Percentiles rank a stretch among this genome's conserved stretches.
Evolutionary conservation across 1,140 invertebrate species (phyloP).

Genomic region (Zaprionus davidi): DNA sequence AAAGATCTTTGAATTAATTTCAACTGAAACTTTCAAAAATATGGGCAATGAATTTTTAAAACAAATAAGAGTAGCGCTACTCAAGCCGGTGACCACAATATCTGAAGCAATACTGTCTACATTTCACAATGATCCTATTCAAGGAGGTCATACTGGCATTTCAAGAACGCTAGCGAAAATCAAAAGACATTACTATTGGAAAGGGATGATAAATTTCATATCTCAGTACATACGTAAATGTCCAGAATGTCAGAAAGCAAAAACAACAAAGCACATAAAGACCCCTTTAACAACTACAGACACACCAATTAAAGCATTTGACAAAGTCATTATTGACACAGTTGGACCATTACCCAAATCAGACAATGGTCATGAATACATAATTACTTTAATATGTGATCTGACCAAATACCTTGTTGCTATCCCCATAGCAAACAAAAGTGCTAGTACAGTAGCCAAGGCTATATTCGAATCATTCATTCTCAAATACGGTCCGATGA

Average conservation of each 20-base stretch:
- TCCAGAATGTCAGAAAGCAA: slow-evolving; percentile 30
- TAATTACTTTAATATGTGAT: slow-evolving; percentile 48
- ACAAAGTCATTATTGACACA: slow-evolving; percentile 38
- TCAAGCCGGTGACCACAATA: slow-evolving; percentile 22
- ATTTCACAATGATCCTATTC: slow-evolving; percentile 33
- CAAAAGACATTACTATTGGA: slow-evolving; percentile 38
- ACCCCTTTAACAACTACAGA: slow-evolving; percentile 23
- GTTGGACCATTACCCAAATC: slow-evolving; percentile 42
- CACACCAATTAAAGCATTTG: slow-evolving; percentile 26
- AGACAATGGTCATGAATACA: slow-evolving; percentile 42
- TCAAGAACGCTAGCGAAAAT: slow-evolving; percentile 32
- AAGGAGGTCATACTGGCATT: slow-evolving; percentile 39
- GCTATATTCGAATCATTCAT: slow-evolving; percentile 50
- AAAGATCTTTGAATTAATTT: slow-evolving; percentile 34
- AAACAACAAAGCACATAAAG: slow-evolving; percentile 18
- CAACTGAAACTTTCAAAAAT: slow-evolving; percentile 16
- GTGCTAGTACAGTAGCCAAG: slow-evolving; percentile 38
- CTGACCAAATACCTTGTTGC: slow-evolving; percentile 45
- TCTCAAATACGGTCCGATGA: slow-evolving; percentile 40
- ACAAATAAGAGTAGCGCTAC: slow-evolving; percentile 43
- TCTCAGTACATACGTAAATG: slow-evolving; percentile 26
- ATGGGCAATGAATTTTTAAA: slow-evolving; percentile 38
- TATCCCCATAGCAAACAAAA: slow-evolving; percentile 47
- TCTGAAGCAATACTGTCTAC: slow-evolving; percentile 31
- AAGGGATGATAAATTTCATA: slow-evolving; percentile 18